Percentiles rank a stretch among this genome's conserved stretches.
Conservation (phyloP, 2,888 invertebrate species). For the Himalopsyche tibetana region DNA sequence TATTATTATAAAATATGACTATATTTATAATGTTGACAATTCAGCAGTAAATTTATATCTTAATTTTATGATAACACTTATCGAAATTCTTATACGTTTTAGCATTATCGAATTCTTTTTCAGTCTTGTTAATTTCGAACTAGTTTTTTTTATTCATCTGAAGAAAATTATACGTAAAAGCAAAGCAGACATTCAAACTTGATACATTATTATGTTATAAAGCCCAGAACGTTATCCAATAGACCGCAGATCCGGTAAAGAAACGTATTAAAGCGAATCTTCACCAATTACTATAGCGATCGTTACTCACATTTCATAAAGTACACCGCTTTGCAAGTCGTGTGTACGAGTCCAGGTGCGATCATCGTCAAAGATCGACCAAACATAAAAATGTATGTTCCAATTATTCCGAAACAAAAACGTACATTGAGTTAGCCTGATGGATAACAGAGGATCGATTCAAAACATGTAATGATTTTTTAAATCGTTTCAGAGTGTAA, state of each 20-base stretch:
- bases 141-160: not conserved
- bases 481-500: not conserved
- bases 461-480: conserved; percentile 9
- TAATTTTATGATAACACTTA: no score
- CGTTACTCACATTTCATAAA: conserved; percentile 51
- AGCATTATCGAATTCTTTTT: no score
- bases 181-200: not conserved
- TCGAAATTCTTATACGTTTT: no score
- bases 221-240: not conserved
- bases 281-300: conserved; percentile 27
- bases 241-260: conserved; percentile 34
- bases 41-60: no score
- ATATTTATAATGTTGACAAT: no score
- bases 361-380: conserved; percentile 12
- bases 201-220: conserved; percentile 11
- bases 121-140: not conserved
- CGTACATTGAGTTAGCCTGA: conserved; percentile 10
- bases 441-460: conserved; percentile 7
- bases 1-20: no score
- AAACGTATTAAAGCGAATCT: conserved; percentile 33
- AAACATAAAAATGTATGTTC: conserved; percentile 51
- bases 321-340: conserved; percentile 44
- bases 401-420: conserved; percentile 42
- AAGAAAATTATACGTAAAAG: not conserved
- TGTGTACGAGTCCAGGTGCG: conserved; percentile 49